Percentiles rank a stretch among this genome's conserved stretches.
Conservation (phyloP, 2,888 invertebrate genomes). For the Danaus chrysippus region DNA sequence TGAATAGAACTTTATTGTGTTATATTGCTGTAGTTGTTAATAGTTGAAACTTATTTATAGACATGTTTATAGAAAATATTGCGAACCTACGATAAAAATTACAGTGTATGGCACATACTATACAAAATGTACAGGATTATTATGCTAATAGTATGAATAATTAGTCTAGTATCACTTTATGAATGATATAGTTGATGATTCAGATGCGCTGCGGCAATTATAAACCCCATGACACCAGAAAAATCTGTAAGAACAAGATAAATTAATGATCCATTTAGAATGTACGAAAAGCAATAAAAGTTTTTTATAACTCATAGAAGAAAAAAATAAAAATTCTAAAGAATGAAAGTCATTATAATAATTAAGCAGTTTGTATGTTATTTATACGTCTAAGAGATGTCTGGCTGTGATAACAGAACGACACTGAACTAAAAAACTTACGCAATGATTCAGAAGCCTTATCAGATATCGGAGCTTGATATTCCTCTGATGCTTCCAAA, state of each 20-base stretch:
- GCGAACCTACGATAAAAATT: constrained; percentile 66
- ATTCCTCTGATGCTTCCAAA: constrained; percentile 82
- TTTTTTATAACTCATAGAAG: background rate
- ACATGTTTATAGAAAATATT: constrained; percentile 68
- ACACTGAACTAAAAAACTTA: constrained; percentile 42
- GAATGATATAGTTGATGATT: constrained; percentile 69
- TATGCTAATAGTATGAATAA: constrained; percentile 52
- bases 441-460: constrained; percentile 55
- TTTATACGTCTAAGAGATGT: background rate
- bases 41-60: constrained; percentile 50
- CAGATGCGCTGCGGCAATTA: constrained; percentile 52
- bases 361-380: background rate
- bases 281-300: background rate
- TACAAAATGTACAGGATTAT: constrained; percentile 77
- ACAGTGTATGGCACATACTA: constrained; percentile 75
- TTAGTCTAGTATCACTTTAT: constrained; percentile 76
- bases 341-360: background rate
- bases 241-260: constrained; percentile 47
- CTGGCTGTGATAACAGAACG: background rate
- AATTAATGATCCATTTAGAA: background rate
- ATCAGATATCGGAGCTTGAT: constrained; percentile 64
- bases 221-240: constrained; percentile 52
- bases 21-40: constrained; percentile 65
- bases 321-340: no score
- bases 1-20: constrained; percentile 69